Evolutionary conservation across 1,140 invertebrate species (phyloP).

Genomic region (Tigriopus japonicus): DNA sequence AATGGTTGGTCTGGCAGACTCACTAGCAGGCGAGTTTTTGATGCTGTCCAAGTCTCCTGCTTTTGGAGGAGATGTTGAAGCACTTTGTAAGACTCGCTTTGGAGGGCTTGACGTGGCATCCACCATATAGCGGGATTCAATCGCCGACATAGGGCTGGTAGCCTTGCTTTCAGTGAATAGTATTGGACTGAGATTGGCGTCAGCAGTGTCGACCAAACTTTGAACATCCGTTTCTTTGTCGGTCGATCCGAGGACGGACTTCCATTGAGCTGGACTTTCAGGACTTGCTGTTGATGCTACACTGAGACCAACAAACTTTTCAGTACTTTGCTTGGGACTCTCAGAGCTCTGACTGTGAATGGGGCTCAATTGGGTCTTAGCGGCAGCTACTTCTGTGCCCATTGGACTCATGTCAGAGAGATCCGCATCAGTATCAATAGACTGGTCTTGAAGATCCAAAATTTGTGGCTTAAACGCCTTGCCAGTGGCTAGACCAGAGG

Average conservation of each 20-base stretch:
- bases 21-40: too few species aligned
- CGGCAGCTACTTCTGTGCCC: neutral
- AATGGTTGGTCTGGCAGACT: too few species aligned
- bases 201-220: neutral
- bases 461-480: neutral
- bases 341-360: neutral
- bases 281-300: neutral
- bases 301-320: neutral
- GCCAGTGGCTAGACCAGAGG: neutral
- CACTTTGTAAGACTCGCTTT: too few species aligned
- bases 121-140: too few species aligned
- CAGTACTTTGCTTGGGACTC: neutral
- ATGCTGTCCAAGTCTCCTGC: too few species aligned
- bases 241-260: too few species aligned
- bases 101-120: too few species aligned
- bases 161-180: neutral
- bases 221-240: neutral
- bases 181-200: neutral
- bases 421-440: neutral
- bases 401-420: neutral
- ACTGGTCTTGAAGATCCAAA: neutral
- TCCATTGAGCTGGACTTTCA: neutral
- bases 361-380: neutral
- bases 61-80: too few species aligned
- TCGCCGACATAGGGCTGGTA: neutral